phyloP scores from a whole-genome alignment of 2,797 vertebrate species.

The Molossus alvarezi region DNA sequence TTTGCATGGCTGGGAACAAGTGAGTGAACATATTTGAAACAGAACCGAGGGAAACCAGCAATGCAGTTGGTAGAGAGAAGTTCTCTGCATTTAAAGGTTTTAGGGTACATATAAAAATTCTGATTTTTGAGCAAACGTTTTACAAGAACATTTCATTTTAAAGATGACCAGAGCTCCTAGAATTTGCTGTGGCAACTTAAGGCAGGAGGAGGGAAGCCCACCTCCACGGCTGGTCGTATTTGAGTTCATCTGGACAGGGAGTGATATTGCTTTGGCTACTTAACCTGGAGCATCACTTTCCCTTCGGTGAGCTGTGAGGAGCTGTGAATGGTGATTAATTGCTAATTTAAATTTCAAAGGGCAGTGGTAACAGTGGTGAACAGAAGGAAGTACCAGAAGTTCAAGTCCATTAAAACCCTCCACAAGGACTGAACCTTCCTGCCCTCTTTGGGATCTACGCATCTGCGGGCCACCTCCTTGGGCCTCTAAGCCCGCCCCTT shows the following conservation, averaged over 20 bases:
- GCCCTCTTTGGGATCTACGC: background rate
- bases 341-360: conserved; percentile 82
- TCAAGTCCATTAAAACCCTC: conserved; percentile 36
- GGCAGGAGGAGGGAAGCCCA: background rate
- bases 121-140: conserved; percentile 20
- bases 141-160: background rate
- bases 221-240: conserved; percentile 18
- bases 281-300: conserved; percentile 57
- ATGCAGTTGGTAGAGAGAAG: background rate
- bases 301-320: conserved; percentile 28
- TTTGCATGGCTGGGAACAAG: background rate
- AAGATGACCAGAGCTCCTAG: background rate
- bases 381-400: conserved; percentile 41
- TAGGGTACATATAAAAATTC: background rate
- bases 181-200: background rate
- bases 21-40: conserved; percentile 49
- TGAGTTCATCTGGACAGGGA: conserved; percentile 35
- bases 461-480: background rate
- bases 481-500: background rate
- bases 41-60: conserved; percentile 38
- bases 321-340: conserved; percentile 66
- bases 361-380: conserved; percentile 31
- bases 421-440: background rate
- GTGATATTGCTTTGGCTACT: conserved; percentile 7
- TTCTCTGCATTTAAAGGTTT: conserved; percentile 18